Conservation (phyloP, 1,140 invertebrate species). For the Tetramorium alpestre region DNA sequence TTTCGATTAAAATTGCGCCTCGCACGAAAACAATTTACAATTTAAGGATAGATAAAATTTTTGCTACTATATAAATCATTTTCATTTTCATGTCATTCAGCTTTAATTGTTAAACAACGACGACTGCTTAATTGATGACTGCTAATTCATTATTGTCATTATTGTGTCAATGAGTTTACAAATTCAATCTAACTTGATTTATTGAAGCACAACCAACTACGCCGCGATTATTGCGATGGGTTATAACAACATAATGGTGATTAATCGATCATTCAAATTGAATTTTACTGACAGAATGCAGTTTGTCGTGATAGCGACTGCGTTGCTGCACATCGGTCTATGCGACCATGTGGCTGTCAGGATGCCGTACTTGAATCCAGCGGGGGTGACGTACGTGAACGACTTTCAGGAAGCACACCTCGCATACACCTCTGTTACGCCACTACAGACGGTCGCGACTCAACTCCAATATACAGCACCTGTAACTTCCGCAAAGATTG, state of each 20-base stretch:
- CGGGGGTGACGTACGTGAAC: neutral
- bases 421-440: neutral
- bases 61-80: too few species aligned
- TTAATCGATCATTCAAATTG: too few species aligned
- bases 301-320: neutral
- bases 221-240: too few species aligned
- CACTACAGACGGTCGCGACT: neutral
- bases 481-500: neutral
- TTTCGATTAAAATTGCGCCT: neutral
- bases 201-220: too few species aligned
- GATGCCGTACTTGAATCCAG: conserved; percentile 1
- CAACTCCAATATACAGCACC: neutral
- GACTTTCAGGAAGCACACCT: neutral
- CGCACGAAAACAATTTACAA: neutral
- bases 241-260: too few species aligned
- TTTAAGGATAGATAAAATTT: neutral
- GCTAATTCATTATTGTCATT: too few species aligned
- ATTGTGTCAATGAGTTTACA: too few species aligned
- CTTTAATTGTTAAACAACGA: too few species aligned
- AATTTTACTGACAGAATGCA: neutral
- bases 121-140: too few species aligned
- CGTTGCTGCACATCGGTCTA: neutral
- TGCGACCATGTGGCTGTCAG: neutral
- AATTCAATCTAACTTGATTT: too few species aligned
- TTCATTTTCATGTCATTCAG: too few species aligned